phyloP scores from a whole-genome alignment of 2,113 vertebrate species.

The Drymodes brunneopygia region DNA sequence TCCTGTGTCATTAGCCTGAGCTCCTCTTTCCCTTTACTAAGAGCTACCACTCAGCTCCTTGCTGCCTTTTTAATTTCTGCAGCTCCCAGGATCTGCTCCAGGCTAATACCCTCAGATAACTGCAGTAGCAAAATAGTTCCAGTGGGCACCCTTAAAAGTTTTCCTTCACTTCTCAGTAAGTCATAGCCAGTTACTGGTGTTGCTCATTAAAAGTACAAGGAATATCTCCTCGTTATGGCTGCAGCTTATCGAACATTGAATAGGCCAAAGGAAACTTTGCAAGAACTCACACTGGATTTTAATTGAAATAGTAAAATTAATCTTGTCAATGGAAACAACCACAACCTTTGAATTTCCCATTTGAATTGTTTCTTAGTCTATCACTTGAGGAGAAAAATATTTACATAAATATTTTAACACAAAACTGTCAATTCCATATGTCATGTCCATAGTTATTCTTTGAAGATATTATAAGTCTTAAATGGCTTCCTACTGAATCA shows the following conservation, averaged over 20 bases:
- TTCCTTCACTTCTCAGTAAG: background rate
- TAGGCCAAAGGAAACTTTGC: background rate
- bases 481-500: background rate
- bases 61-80: constrained; percentile 12
- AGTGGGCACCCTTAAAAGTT: constrained; percentile 57
- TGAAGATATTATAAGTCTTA: background rate
- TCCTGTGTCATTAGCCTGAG: background rate
- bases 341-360: background rate
- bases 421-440: background rate
- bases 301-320: background rate
- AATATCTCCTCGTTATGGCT: background rate
- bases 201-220: constrained; percentile 5
- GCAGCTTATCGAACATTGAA: background rate
- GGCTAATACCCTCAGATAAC: constrained; percentile 38
- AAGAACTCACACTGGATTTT: background rate
- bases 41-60: background rate
- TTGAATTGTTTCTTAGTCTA: background rate
- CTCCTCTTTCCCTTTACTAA: background rate
- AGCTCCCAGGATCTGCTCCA: background rate
- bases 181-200: background rate
- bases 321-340: background rate
- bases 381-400: background rate
- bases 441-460: background rate
- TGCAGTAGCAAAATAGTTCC: background rate
- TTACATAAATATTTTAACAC: background rate